phyloP scores from a whole-genome alignment of 1,140 invertebrate genomes.

The Hycleus phaleratus region DNA sequence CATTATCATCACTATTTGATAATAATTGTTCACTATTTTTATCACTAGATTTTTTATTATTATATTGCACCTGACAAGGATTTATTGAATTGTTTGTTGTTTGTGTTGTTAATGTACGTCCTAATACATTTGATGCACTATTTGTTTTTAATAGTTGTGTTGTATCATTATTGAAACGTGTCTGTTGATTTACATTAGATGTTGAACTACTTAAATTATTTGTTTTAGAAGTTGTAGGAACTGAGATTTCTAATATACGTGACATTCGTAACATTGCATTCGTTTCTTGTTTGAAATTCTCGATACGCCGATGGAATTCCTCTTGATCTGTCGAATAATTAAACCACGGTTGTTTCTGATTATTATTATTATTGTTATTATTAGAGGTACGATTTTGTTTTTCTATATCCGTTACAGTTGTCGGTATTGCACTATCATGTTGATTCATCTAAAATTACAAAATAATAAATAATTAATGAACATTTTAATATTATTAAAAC shows the following conservation, averaged over 20 bases:
- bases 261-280: slow-evolving; percentile 57
- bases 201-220: slow-evolving; percentile 22
- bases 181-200: slow-evolving; percentile 20
- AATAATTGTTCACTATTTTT: slow-evolving; percentile 5
- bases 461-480: neutral
- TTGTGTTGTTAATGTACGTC: slow-evolving; percentile 15
- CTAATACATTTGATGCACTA: slow-evolving; percentile 37
- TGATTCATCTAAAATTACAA: slow-evolving; percentile 17
- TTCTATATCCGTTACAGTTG: slow-evolving; percentile 33
- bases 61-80: slow-evolving; percentile 29
- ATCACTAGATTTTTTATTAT: slow-evolving; percentile 13
- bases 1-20: slow-evolving; percentile 8
- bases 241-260: slow-evolving; percentile 30
- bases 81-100: slow-evolving; percentile 29
- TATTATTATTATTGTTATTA: neutral
- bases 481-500: neutral
- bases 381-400: slow-evolving; percentile 9
- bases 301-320: slow-evolving; percentile 43
- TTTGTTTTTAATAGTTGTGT: slow-evolving; percentile 34
- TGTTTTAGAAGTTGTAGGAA: slow-evolving; percentile 15
- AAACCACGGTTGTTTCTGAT: slow-evolving; percentile 31
- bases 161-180: neutral
- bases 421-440: slow-evolving; percentile 26
- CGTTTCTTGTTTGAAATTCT: slow-evolving; percentile 63
- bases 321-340: slow-evolving; percentile 36